phyloP scores from a whole-genome alignment of 2,797 vertebrate species.

The Moxostoma hubbsi region DNA sequence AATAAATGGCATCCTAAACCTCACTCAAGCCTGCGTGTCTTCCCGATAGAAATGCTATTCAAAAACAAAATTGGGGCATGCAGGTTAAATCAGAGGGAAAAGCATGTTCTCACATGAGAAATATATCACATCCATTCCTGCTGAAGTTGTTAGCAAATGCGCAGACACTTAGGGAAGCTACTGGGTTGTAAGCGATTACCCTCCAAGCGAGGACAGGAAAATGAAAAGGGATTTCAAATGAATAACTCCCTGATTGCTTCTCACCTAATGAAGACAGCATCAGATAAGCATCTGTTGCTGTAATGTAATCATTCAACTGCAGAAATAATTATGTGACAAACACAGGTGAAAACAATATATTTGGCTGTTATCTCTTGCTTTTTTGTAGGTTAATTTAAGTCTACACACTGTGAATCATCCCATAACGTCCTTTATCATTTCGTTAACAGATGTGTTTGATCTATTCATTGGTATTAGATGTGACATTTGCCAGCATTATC shows the following conservation, averaged over 20 bases:
- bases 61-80: constrained; percentile 51
- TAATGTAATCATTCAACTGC: neutral
- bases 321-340: constrained; percentile 13
- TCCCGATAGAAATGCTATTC: constrained; percentile 64
- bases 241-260: constrained; percentile 12
- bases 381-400: neutral
- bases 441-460: constrained; percentile 11
- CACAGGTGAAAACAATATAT: constrained; percentile 12
- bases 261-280: constrained; percentile 7
- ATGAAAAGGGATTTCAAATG: neutral
- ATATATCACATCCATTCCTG: neutral
- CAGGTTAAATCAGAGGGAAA: constrained; percentile 5
- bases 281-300: constrained; percentile 21
- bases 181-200: neutral
- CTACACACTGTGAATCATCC: constrained; percentile 15
- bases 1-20: too few relatives aligned
- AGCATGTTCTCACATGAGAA: constrained; percentile 1
- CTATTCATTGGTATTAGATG: neutral
- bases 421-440: constrained; percentile 6
- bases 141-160: neutral
- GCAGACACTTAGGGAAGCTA: neutral
- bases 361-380: neutral
- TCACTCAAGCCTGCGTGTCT: too few relatives aligned
- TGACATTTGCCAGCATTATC: constrained; percentile 1
- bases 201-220: neutral